Evolutionary conservation across 2,888 invertebrate genomes (phyloP).

Genomic region (Amphipoea oculea): DNA sequence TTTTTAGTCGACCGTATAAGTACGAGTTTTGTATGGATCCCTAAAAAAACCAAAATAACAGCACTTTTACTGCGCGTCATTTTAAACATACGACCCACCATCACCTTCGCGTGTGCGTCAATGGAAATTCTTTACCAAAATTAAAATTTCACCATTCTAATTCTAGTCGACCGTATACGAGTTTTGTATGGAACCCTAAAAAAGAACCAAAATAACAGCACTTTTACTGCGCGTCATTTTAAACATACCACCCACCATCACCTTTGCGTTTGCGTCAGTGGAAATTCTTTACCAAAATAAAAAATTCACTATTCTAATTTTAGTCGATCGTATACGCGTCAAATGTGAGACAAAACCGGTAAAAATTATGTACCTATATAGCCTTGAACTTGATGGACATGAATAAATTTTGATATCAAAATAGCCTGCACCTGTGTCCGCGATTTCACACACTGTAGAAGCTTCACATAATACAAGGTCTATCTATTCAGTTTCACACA

Average conservation of each 20-base stretch:
- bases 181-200: too few relatives aligned
- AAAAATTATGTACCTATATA: background rate
- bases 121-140: background rate
- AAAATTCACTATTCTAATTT: background rate
- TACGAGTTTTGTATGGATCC: background rate
- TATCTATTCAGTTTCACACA: too few relatives aligned
- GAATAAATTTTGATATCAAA: background rate
- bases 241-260: background rate
- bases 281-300: background rate
- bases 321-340: background rate
- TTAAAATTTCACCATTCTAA: background rate
- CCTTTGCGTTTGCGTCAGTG: background rate
- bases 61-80: background rate
- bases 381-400: background rate
- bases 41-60: background rate
- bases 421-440: too few relatives aligned
- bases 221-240: background rate
- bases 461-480: too few relatives aligned
- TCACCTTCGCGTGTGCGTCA: background rate
- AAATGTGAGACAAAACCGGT: constrained; percentile 4
- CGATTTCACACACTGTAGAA: too few relatives aligned
- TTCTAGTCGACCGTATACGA: background rate
- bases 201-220: background rate
- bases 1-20: background rate
- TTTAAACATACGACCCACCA: background rate